Evolutionary conservation across 2,113 vertebrate genomes (phyloP).

Genomic region (Ailuropoda melanoleuca): DNA sequence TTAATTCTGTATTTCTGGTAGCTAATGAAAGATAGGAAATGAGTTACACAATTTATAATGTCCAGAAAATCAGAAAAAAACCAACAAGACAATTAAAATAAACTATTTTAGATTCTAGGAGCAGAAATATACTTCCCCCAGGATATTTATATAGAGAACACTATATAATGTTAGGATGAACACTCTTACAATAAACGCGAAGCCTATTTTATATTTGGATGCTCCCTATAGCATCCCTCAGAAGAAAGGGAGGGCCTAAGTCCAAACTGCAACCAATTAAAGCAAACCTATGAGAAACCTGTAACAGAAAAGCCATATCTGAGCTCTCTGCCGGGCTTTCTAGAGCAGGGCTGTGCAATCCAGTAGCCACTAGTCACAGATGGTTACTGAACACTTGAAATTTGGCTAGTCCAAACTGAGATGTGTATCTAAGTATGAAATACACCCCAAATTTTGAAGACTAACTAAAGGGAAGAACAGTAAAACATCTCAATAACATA

Average conservation of each 20-base stretch:
- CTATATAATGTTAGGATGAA: neutral
- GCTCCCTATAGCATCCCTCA: neutral
- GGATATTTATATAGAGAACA: neutral
- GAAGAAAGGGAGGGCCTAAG: neutral
- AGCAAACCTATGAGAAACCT: neutral
- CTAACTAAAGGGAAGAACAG: neutral
- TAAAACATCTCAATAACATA: neutral
- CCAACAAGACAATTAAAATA: neutral
- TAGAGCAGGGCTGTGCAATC: neutral
- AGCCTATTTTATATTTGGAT: neutral
- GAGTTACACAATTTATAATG: neutral
- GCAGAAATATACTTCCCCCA: neutral
- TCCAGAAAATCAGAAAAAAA: neutral
- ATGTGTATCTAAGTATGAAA: neutral
- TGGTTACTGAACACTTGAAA: neutral
- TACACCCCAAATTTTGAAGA: neutral
- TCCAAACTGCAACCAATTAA: neutral
- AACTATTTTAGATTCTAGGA: neutral
- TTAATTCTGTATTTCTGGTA: neutral
- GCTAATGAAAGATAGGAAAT: neutral
- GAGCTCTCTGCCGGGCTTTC: neutral
- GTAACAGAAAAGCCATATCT: neutral
- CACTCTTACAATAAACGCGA: neutral
- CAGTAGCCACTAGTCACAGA: neutral
- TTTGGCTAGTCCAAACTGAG: neutral